These are phyloP conservation scores for Noctilio leporinus DNA, from an alignment of 2,113 vertebrate genomes.

Conservation along the genomic window DNA sequence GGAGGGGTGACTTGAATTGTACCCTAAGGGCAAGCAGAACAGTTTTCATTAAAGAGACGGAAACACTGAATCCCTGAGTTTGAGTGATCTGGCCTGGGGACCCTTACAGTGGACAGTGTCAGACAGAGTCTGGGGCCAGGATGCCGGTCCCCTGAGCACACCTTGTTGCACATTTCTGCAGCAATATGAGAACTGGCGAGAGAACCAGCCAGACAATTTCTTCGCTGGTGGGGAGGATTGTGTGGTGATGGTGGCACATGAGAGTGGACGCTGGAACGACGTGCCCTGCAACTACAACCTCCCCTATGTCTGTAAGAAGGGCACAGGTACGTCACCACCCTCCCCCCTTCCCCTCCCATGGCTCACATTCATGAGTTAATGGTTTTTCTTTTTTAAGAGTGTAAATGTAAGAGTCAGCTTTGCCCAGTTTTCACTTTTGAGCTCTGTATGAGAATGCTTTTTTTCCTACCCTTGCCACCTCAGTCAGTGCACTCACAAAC, in stretches of 20 bases:
- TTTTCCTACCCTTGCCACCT: neutral
- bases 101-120: neutral
- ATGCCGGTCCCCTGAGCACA: neutral
- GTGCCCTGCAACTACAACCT: slow-evolving; percentile 99
- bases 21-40: neutral
- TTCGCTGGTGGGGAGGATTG: slow-evolving; percentile 97
- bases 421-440: neutral
- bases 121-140: neutral
- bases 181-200: slow-evolving; percentile 99
- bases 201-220: slow-evolving; percentile 97
- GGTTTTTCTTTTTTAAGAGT: neutral
- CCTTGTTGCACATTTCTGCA: slow-evolving; percentile 53
- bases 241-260: slow-evolving; percentile 95
- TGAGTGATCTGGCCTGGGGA: neutral
- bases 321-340: slow-evolving; percentile 84
- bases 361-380: too few relatives aligned
- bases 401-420: neutral
- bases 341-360: neutral
- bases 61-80: neutral
- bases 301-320: slow-evolving; percentile 98
- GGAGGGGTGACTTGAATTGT: too few relatives aligned
- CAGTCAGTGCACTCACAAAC: neutral
- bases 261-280: slow-evolving; percentile 96
- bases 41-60: neutral
- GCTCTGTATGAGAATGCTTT: neutral